These are phyloP conservation scores for Siniperca chuatsi DNA, from an alignment of 2,113 vertebrate genomes.

Conservation along the genomic window DNA sequence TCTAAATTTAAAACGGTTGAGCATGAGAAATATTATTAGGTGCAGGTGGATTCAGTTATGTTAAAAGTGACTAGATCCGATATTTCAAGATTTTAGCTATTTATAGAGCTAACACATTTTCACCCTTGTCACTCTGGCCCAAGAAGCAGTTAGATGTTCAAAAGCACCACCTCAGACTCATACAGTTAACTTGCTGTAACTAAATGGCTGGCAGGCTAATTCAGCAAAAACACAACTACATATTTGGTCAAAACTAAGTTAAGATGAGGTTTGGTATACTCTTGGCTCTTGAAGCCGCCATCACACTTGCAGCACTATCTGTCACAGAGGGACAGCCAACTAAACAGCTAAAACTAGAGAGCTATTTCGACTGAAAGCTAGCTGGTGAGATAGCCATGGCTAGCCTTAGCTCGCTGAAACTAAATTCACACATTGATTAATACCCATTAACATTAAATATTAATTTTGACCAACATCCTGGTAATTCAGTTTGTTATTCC, in stretches of 20 bases:
- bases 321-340: background rate
- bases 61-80: conserved; percentile 10
- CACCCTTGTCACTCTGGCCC: background rate
- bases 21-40: conserved; percentile 6
- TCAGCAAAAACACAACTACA: background rate
- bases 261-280: background rate
- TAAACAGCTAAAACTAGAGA: background rate
- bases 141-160: background rate
- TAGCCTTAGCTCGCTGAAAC: background rate
- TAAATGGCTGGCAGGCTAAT: background rate
- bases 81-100: background rate
- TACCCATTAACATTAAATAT: too few species aligned
- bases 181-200: too few species aligned
- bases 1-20: conserved; percentile 26
- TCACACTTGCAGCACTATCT: background rate
- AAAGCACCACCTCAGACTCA: background rate
- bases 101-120: background rate
- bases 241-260: background rate
- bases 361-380: background rate
- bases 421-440: background rate
- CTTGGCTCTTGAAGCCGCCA: background rate
- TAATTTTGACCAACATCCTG: background rate
- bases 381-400: background rate
- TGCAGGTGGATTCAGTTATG: conserved; percentile 7
- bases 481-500: background rate